A percentile compares a stretch with the other conserved stretches of the same genome.
Evolutionary conservation across 2,113 vertebrate species (phyloP).

Genomic region (Aphelocoma coerulescens): DNA sequence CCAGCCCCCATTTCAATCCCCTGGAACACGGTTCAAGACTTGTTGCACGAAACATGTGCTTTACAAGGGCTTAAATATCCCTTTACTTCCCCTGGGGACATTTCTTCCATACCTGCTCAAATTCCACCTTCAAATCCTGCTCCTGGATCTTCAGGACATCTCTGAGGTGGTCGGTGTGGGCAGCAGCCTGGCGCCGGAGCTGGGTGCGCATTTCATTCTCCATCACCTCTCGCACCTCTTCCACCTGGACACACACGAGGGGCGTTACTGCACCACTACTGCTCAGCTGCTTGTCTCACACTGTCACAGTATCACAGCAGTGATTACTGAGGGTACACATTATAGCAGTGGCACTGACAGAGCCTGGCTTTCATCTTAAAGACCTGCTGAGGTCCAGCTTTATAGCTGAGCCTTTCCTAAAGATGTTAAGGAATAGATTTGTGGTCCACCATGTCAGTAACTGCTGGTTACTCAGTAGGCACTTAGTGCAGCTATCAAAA

Average conservation of each 20-base stretch:
- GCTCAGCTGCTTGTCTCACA: neutral
- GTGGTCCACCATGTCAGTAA: accelerated
- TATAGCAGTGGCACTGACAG: neutral
- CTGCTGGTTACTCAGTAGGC: neutral
- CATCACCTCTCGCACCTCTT: constrained; percentile 91
- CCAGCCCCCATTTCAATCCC: accelerated
- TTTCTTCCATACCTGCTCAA: constrained; percentile 79
- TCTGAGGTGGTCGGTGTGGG: constrained; percentile 90
- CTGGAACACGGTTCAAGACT: neutral
- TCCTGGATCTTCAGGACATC: constrained; percentile 94
- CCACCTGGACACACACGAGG: constrained; percentile 66
- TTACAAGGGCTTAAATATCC: neutral
- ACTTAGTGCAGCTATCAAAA: neutral
- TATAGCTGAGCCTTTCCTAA: neutral
- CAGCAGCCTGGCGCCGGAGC: constrained; percentile 91
- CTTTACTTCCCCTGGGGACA: accelerated
- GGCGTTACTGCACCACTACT: accelerated
- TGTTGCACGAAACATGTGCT: accelerated
- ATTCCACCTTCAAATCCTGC: constrained; percentile 84
- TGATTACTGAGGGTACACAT: accelerated
- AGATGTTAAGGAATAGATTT: accelerated
- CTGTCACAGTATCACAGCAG: accelerated
- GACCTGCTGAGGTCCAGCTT: neutral
- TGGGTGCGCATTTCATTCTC: constrained; percentile 96
- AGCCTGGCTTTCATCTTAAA: neutral